These are phyloP conservation scores for Drosophila helvetica DNA, from an alignment of 2,888 invertebrate species.

Conservation along the genomic window DNA sequence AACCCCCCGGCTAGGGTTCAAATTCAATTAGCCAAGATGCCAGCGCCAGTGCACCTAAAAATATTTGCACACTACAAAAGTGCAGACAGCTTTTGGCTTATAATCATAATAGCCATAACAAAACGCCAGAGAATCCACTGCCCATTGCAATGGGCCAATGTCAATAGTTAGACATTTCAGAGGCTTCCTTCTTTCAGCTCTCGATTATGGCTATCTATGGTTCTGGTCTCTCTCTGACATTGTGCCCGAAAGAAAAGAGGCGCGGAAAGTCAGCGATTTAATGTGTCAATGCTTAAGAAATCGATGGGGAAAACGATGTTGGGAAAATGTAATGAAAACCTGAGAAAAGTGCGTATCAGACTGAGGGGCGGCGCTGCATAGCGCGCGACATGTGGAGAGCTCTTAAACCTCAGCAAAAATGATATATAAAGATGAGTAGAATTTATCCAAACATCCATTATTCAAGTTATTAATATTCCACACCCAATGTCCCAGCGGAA, in stretches of 20 bases:
- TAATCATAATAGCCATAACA: slow-evolving; percentile 55
- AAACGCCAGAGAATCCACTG: slow-evolving; percentile 14
- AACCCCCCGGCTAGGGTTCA: slow-evolving; percentile 24
- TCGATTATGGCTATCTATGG: slow-evolving; percentile 10
- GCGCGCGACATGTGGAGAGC: not conserved
- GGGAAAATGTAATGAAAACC: slow-evolving; percentile 1
- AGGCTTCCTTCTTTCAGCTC: slow-evolving; percentile 73
- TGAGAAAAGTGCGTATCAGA: slow-evolving; percentile 1
- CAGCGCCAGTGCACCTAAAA: slow-evolving; percentile 50
- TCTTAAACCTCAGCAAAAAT: too few relatives aligned
- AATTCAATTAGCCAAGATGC: slow-evolving; percentile 70
- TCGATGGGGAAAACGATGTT: slow-evolving; percentile 41
- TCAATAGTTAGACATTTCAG: slow-evolving; percentile 75
- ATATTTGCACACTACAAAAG: slow-evolving; percentile 39
- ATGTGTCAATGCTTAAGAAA: slow-evolving; percentile 66
- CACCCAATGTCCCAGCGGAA: not conserved
- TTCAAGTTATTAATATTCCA: not conserved
- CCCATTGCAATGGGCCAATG: slow-evolving; percentile 65
- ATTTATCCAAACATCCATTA: too few relatives aligned
- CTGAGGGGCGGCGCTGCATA: not conserved
- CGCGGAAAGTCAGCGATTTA: slow-evolving; percentile 53
- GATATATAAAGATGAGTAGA: too few relatives aligned
- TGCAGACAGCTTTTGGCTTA: slow-evolving; percentile 67
- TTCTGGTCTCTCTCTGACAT: slow-evolving; percentile 45
- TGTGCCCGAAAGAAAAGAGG: slow-evolving; percentile 43